Evolutionary conservation across 1,140 invertebrate genomes (phyloP).

Genomic region (Drosophila bocqueti): DNA sequence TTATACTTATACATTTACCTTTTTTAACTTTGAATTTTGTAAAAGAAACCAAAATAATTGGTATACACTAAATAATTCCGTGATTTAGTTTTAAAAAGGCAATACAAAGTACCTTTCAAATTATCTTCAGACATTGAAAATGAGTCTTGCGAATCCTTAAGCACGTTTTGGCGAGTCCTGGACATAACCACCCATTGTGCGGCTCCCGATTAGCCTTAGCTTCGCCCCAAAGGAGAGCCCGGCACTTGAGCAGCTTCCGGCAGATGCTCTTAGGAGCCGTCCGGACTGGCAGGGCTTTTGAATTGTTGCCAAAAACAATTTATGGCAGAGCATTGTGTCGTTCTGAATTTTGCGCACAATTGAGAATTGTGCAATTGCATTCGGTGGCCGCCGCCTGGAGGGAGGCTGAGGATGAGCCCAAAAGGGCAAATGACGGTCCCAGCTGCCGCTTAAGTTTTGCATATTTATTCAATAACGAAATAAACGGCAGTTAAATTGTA

Average conservation of each 20-base stretch:
- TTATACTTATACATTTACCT: no score
- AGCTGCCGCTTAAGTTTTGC: constrained; percentile 57
- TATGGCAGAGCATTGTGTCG: constrained; percentile 58
- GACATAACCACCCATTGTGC: constrained; percentile 23
- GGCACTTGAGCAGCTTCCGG: constrained; percentile 30
- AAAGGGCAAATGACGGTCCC: constrained; percentile 42
- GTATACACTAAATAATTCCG: neutral
- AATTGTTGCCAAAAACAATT: constrained; percentile 78
- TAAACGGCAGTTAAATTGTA: constrained; percentile 71
- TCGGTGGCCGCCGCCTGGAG: constrained; percentile 5
- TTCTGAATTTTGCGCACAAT: constrained; percentile 71
- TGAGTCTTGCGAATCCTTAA: constrained; percentile 3
- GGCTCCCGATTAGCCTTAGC: constrained; percentile 40
- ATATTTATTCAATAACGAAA: constrained; percentile 79
- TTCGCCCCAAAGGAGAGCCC: neutral
- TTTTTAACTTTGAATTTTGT: no score
- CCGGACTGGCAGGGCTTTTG: constrained; percentile 37
- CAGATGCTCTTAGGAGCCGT: constrained; percentile 28
- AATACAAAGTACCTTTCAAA: neutral
- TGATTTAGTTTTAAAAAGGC: neutral
- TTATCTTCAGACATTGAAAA: neutral
- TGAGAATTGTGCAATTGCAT: constrained; percentile 78
- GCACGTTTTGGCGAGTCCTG: constrained; percentile 14
- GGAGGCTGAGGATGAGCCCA: constrained; percentile 5
- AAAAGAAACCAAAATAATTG: neutral